Evolutionary conservation across 2,797 vertebrate genomes (phyloP), one percentile per base, ranked within the genome.

Genomic region (Halcyon smyrnensis): DNA sequence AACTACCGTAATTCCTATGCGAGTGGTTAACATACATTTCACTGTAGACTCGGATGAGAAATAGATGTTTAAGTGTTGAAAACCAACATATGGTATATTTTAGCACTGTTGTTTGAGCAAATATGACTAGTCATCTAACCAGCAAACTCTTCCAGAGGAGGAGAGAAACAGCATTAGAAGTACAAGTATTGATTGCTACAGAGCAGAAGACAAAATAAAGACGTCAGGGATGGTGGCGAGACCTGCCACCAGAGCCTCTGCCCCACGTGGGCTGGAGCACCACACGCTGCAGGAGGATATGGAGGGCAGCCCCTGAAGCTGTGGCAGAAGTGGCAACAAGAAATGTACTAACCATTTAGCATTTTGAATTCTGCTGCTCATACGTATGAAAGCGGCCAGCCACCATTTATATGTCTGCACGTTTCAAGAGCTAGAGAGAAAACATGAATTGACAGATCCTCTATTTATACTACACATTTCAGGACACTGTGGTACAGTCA

Each of bases 1-100:
- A 75, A 4, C 48, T 90, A 63, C 85, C 67, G 76, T 76, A 91
- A 95, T 91, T 95, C 51, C 70, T 70, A 8, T 36, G 71, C 0
- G 1, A 92, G 75, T 9, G 34, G 71, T 68, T 85, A 85, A 54
- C 78, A 75, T 23, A 75, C 71, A 87, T 90, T 89, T 76, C 93
- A 83, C 50, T 80, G 75, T 51, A 89, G 81, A 36, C 80, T 71
- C 18, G 6, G 51, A 70, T 23, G 74, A 13, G 77, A 70, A 54
- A 56, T 56, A 68, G 83, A 90, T 82, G 68, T 96, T 95, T 48
- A 80, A 89, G 70, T 87, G 94, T 32, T 95, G 84, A 95, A 97
- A 97, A 89, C 71, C 90, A 90, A 62, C 96, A 95, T 77, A 92
- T 78, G 93, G 87, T 74, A 50, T 57, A 86, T 92, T 94, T 90